phyloP scores from a whole-genome alignment of 2,888 invertebrate species.

The Sturmia bella region DNA sequence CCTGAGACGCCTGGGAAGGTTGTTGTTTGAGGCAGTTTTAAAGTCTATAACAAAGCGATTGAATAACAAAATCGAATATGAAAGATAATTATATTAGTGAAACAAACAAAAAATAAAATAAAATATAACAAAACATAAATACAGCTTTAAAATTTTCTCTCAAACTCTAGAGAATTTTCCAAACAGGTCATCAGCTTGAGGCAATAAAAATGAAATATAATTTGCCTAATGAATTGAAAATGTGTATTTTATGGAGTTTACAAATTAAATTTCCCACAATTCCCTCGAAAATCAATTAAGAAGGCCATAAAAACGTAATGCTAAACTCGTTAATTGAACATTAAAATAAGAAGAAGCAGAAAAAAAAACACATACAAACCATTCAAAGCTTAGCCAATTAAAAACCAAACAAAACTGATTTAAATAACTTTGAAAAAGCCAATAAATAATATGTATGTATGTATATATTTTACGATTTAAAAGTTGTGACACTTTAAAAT shows the following conservation, averaged over 20 bases:
- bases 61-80: too few species aligned
- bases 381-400: background rate
- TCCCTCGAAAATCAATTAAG: background rate
- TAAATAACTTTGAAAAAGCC: constrained; percentile 1
- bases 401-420: background rate
- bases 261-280: constrained; percentile 9
- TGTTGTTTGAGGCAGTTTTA: too few species aligned
- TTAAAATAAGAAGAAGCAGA: background rate
- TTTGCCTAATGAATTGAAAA: background rate
- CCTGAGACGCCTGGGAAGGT: too few species aligned
- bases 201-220: constrained; percentile 6
- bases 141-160: background rate
- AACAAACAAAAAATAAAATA: too few species aligned
- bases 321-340: background rate
- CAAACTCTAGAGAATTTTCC: background rate
- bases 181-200: background rate
- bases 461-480: background rate
- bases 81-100: too few species aligned
- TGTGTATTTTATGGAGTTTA: constrained; percentile 6
- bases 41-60: too few species aligned
- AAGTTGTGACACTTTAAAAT: constrained; percentile 31
- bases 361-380: constrained; percentile 11
- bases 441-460: background rate
- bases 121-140: too few species aligned
- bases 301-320: constrained; percentile 8